A percentile compares a stretch with the other conserved stretches of the same genome.
phyloP scores from a whole-genome alignment of 1,140 invertebrate species.

The Leptopilina boulardi region DNA sequence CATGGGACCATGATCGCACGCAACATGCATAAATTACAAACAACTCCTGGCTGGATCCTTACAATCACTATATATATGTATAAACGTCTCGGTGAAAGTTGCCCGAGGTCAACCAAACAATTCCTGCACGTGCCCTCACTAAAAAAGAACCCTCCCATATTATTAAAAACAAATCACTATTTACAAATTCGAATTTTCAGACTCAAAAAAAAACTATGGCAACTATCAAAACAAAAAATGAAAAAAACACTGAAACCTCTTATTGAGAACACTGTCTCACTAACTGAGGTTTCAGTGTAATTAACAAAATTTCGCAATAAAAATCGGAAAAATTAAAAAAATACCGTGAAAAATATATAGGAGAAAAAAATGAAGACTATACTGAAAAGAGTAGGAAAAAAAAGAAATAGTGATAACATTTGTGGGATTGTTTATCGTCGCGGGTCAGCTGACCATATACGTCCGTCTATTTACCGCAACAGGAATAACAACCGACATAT shows the following conservation, averaged over 20 bases:
- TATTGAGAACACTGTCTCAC: not conserved
- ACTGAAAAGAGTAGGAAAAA: not conserved
- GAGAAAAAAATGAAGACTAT: not conserved
- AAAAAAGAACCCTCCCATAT: not conserved
- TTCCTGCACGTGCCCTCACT: conserved; percentile 37
- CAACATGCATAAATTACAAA: conserved; percentile 70
- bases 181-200: no score
- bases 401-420: not conserved
- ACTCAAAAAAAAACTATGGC: no score
- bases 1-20: conserved; percentile 65
- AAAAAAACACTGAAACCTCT: no score
- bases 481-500: conserved; percentile 30
- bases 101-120: conserved; percentile 66
- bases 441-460: conserved; percentile 22
- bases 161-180: not conserved
- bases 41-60: conserved; percentile 54
- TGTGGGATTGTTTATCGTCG: not conserved
- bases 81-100: conserved; percentile 71
- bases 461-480: conserved; percentile 13
- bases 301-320: not conserved
- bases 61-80: conserved; percentile 52
- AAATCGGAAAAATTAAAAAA: not conserved
- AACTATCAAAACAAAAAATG: no score
- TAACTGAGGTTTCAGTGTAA: not conserved
- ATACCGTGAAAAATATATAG: not conserved